Evolutionary conservation across 2,797 vertebrate species (phyloP).

Genomic region (Acanthurus lineatus): DNA sequence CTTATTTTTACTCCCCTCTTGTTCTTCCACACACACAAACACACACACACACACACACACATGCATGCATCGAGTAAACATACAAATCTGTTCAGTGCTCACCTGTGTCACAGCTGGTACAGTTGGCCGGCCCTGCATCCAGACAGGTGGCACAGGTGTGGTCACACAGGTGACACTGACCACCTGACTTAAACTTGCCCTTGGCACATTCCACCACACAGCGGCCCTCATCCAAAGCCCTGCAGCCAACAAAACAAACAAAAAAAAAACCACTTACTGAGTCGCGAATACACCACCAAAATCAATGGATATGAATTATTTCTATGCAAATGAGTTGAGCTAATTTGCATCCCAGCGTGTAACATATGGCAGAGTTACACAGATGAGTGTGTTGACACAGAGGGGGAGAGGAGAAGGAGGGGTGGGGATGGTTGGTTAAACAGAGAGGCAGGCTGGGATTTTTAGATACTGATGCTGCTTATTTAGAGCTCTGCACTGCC

Average conservation of each 20-base stretch:
- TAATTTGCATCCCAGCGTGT: slow-evolving; percentile 45
- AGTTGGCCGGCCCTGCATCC: slow-evolving; percentile 87
- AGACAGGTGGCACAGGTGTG: slow-evolving; percentile 90
- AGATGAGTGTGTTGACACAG: slow-evolving; percentile 38
- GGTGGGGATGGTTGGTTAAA: slow-evolving; percentile 10
- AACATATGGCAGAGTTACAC: slow-evolving; percentile 47
- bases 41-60: not conserved
- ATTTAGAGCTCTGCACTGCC: not conserved
- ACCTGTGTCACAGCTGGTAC: slow-evolving; percentile 91
- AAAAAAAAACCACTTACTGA: slow-evolving; percentile 5
- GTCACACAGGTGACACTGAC: slow-evolving; percentile 91
- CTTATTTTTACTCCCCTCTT: not conserved
- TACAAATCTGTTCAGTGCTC: slow-evolving; percentile 47
- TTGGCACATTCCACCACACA: slow-evolving; percentile 87
- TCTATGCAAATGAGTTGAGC: slow-evolving; percentile 32
- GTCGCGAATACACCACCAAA: not conserved
- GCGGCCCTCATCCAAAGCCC: slow-evolving; percentile 87
- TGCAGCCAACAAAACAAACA: slow-evolving; percentile 64
- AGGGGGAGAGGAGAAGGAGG: slow-evolving; percentile 2
- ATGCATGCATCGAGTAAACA: not conserved
- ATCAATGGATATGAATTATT: slow-evolving; percentile 39
- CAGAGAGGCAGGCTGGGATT: slow-evolving; percentile 7
- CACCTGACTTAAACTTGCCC: slow-evolving; percentile 87
- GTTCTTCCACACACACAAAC: not conserved
- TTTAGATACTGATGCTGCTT: slow-evolving; percentile 8